These are phyloP conservation scores for Tryphoninae sp. DNA, from an alignment of 2,888 invertebrate genomes.

Conservation along the genomic window DNA sequence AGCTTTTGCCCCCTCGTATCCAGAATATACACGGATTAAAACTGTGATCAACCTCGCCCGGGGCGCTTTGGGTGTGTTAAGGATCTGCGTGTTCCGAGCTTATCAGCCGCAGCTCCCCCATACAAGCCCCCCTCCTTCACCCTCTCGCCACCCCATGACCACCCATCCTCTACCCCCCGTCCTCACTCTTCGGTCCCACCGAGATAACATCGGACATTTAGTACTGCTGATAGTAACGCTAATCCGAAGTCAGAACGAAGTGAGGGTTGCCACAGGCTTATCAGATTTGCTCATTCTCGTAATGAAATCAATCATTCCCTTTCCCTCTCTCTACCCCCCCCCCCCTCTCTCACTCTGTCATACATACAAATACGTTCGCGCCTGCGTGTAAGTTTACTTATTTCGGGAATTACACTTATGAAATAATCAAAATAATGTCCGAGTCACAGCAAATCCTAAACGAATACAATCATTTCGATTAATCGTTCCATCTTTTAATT, in stretches of 20 bases:
- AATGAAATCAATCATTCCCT: constrained; percentile 59
- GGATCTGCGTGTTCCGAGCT: constrained; percentile 68
- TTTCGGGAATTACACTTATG: constrained; percentile 13
- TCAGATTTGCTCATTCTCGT: constrained; percentile 52
- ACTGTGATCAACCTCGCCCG: constrained; percentile 74
- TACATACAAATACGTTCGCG: not conserved
- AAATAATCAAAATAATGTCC: not conserved
- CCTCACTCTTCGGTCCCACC: constrained; percentile 14
- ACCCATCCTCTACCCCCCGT: constrained; percentile 3
- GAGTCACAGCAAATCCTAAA: not conserved
- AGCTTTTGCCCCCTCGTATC: constrained; percentile 69
- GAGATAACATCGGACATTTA: constrained; percentile 78
- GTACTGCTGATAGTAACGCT: constrained; percentile 77
- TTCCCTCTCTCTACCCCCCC: not conserved
- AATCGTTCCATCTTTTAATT: no score
- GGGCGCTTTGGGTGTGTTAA: constrained; percentile 68
- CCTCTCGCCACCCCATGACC: constrained; percentile 7
- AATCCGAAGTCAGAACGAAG: constrained; percentile 71
- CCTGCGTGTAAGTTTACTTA: constrained; percentile 23
- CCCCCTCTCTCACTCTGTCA: not conserved
- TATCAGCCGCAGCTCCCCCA: constrained; percentile 67
- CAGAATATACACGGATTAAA: constrained; percentile 73
- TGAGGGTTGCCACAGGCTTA: constrained; percentile 56
- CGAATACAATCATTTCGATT: no score
- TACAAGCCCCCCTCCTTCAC: constrained; percentile 50